Evolutionary conservation across 1,140 invertebrate species (phyloP).

Genomic region (Pseudomyrmex gracilis): DNA sequence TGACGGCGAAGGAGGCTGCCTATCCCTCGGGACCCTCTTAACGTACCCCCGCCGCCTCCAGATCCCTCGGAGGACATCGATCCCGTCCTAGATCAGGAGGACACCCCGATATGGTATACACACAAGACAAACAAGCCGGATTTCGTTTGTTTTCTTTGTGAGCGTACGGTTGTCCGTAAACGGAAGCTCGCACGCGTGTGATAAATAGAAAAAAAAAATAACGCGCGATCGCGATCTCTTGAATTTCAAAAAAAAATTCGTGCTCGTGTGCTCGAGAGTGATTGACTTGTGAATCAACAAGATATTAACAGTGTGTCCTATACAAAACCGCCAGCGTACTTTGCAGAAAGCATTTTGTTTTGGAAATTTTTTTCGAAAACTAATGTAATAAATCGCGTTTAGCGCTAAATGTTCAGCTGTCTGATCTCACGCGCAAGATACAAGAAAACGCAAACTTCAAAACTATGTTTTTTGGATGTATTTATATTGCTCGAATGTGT

Average conservation of each 20-base stretch:
- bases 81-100: conserved; percentile 85
- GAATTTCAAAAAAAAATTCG: neutral
- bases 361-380: too few relatives aligned
- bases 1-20: conserved; percentile 85
- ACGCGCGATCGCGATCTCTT: neutral
- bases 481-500: too few relatives aligned
- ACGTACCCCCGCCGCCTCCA: conserved; percentile 84
- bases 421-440: too few relatives aligned
- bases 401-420: neutral
- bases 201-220: neutral
- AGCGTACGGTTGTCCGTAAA: neutral
- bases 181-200: conserved; percentile 4
- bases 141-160: conserved; percentile 6
- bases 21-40: conserved; percentile 84
- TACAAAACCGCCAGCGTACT: conserved; percentile 27
- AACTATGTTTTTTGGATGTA: too few relatives aligned
- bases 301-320: neutral
- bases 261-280: neutral
- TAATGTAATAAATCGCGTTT: neutral
- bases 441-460: too few relatives aligned
- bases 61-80: conserved; percentile 85
- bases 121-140: conserved; percentile 78
- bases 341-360: neutral
- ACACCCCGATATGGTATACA: conserved; percentile 85
- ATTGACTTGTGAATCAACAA: neutral